Percentiles rank a stretch among this genome's conserved stretches.
Conservation (phyloP, 2,113 vertebrate genomes). For the Trematomus loennbergii region DNA sequence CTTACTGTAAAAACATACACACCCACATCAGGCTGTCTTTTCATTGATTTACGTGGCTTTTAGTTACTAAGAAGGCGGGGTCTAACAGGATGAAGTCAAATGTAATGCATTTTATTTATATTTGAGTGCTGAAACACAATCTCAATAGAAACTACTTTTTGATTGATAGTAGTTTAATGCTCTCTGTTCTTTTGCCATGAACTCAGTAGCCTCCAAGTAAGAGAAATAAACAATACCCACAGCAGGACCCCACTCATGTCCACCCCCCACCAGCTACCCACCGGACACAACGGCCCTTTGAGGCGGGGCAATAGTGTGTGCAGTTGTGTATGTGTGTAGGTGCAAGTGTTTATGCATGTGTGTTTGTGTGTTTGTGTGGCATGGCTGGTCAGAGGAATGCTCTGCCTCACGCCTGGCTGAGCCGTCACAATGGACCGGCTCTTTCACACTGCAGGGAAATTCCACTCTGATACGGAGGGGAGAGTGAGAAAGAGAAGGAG, state of each 20-base stretch:
- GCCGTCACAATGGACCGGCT: constrained; percentile 83
- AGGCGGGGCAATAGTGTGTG: constrained; percentile 64
- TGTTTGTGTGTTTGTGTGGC: constrained; percentile 79
- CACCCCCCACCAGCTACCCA: constrained; percentile 23
- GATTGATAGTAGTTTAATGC: not conserved
- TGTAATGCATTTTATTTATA: not conserved
- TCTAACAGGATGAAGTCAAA: constrained; percentile 15
- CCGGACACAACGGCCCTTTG: constrained; percentile 70
- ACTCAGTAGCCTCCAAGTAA: not conserved
- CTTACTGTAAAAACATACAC: not conserved
- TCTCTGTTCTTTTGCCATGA: not conserved
- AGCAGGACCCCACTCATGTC: constrained; percentile 34
- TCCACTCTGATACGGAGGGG: constrained; percentile 76
- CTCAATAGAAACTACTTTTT: constrained; percentile 4
- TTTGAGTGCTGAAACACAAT: not conserved
- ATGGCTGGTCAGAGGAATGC: constrained; percentile 83
- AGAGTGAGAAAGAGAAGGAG: constrained; percentile 41
- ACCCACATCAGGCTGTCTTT: constrained; percentile 26
- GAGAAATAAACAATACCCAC: constrained; percentile 46
- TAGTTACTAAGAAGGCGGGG: constrained; percentile 8
- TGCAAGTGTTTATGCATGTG: constrained; percentile 61
- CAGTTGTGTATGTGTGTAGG: constrained; percentile 54
- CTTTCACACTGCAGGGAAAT: constrained; percentile 85
- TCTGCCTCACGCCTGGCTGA: constrained; percentile 82
- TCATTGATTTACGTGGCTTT: constrained; percentile 2